Base-by-base conservation (phyloP, 1,140 invertebrate genomes). In the Lordiphosa collinella region DNA sequence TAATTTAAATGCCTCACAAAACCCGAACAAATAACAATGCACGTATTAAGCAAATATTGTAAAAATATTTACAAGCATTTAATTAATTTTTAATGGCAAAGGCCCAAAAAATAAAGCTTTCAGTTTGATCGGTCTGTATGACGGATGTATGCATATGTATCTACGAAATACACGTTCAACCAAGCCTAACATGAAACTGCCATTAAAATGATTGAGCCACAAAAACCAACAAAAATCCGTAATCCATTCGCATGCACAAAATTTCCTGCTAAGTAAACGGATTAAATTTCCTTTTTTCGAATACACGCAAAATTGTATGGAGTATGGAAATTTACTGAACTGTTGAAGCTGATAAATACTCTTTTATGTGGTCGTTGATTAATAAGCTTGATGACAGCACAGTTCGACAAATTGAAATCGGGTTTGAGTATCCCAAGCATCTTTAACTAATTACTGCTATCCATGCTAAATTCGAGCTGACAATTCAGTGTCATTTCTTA, bases 171-270 rank as follows among this genome's bases (percentile, higher is more conserved):
- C 36, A 37, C 44, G 63, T 68, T 63, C 41, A 44, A 44, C 53
- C 32, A 67, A 53, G 60, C 53, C 65, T 65, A 68, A 68, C 65
- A 64, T 47, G 65, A 68, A 64, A 68, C 49, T 59, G 65, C 60
- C 65, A 68, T 68, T 68, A 68, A 68, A 64, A 54, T 64, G 65
- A 68, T 68, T 68, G 65, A 68, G 60, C 60, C 65, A 44, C 65
- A 59, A 67, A 68, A 68, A 55, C 49, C 41, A 44, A 63, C 25
- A 29, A 63, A 67, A 67, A 58, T 67, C 59, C 53, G 51, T 54
- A 67, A 52, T 57, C 47, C 64, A 62, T 43, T 44, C 29, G 31
- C 41, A 44, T 29, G 18, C 32, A 16, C 13, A 44, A 41, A 54
- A 60, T 41, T 38, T 49, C 31, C 25, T 9, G 41, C 38, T 48